These are phyloP conservation scores for Clarias macrocephalus DNA, from an alignment of 2,113 vertebrate species.

Conservation along the genomic window DNA sequence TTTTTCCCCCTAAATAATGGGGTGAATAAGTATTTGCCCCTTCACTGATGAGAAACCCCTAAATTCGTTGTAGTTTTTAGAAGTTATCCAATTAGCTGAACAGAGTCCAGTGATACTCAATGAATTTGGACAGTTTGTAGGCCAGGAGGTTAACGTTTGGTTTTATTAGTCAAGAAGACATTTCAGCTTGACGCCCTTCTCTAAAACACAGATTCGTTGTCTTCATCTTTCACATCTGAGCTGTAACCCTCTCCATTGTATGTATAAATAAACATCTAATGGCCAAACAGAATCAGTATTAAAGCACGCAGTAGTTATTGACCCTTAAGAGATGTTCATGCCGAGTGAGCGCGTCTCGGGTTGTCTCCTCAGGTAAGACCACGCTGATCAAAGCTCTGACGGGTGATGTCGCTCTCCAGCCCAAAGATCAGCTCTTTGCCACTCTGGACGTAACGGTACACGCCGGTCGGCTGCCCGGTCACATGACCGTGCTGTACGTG, in stretches of 20 bases:
- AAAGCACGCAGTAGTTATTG: neutral
- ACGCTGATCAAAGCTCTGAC: conserved; percentile 90
- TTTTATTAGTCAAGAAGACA: neutral
- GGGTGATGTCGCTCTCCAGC: conserved; percentile 75
- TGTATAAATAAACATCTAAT: neutral
- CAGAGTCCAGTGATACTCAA: no score
- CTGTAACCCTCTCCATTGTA: neutral
- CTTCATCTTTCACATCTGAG: neutral
- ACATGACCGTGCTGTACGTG: conserved; percentile 80
- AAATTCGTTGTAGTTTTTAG: neutral
- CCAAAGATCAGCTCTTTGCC: conserved; percentile 87
- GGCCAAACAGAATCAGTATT: neutral
- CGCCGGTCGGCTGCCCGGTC: conserved; percentile 80
- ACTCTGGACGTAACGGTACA: conserved; percentile 91
- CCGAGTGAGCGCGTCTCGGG: neutral
- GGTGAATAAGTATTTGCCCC: no score
- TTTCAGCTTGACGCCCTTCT: neutral
- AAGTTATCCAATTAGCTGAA: neutral
- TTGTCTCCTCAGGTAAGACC: conserved; percentile 82
- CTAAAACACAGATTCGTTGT: neutral
- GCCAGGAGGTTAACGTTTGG: neutral
- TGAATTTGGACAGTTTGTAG: no score
- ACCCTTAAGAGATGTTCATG: neutral
- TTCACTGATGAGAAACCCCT: neutral
- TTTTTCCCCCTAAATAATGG: no score